Evolutionary conservation across 2,888 invertebrate species (phyloP).

Genomic region (Hydraecia micacea): DNA sequence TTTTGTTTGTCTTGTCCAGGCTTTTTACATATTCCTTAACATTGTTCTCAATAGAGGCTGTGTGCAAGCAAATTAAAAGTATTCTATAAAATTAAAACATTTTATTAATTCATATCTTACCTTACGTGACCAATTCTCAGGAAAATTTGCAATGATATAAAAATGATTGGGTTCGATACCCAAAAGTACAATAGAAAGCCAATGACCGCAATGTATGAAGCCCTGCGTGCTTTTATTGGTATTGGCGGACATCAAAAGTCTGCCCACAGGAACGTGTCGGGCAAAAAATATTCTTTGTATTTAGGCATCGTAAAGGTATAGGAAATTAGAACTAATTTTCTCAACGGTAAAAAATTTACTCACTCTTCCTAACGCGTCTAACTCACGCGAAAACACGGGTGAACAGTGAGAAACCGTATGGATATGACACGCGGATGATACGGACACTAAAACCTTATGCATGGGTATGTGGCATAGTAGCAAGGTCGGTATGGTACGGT

Average conservation of each 20-base stretch:
- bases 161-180: neutral
- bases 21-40: conserved; percentile 74
- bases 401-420: too few species aligned
- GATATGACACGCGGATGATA: too few species aligned
- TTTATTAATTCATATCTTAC: conserved; percentile 46
- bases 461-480: too few species aligned
- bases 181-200: neutral
- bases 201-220: neutral
- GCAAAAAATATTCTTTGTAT: neutral
- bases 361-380: too few species aligned
- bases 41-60: conserved; percentile 89
- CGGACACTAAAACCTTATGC: too few species aligned
- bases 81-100: conserved; percentile 81
- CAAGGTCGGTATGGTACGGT: too few species aligned
- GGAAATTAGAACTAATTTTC: too few species aligned
- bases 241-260: too few species aligned
- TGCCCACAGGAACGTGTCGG: neutral
- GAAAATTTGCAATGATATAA: too few species aligned
- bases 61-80: conserved; percentile 90
- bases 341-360: too few species aligned
- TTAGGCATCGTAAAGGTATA: neutral
- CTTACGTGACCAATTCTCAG: neutral
- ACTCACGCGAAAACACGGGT: too few species aligned
- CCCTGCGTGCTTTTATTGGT: neutral
- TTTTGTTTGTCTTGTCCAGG: conserved; percentile 71